Base-by-base conservation (phyloP, 2,888 invertebrate genomes). In the Toxonevra muliebris region DNA sequence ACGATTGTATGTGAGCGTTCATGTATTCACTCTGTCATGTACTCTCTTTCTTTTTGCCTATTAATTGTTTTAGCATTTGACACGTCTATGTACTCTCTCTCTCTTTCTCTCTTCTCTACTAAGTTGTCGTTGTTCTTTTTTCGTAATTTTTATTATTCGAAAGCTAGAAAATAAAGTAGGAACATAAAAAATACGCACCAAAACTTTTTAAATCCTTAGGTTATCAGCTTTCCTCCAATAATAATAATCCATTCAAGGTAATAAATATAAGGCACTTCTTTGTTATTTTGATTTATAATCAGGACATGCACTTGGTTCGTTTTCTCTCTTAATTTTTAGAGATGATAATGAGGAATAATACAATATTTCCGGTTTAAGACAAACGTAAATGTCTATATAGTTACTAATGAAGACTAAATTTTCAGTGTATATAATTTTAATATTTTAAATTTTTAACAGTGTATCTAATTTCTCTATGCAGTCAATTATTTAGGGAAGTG, bases 121-220 rank as follows among this genome's bases (percentile, higher is more conserved):
- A n/a, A n/a, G n/a, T n/a, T n/a, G n/a, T n/a, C n/a, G n/a, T n/a
- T n/a, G n/a, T n/a, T n/a, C n/a, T n/a, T n/a, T n/a, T n/a, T n/a
- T n/a, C n/a, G n/a, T n/a, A n/a, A n/a, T n/a, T n/a, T n/a, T n/a
- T n/a, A n/a, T n/a, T n/a, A n/a, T n/a, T n/a, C n/a, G n/a, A n/a
- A n/a, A n/a, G n/a, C n/a, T n/a, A 30, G 30, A 30, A 30, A 4
- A 30, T 4, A 30, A 4, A 30, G 3, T 30, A 30, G 3, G 7
- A 30, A 30, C 30, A 30, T 30, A 30, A 7, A 30, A 30, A 30
- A 61, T 69, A 81, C 81, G 71, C 76, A 81, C 81, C 82, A 75
- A 79, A 77, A 76, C 75, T 78, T 76, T 74, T 78, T 74, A 76
- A 81, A 81, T 81, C 81, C 81, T 79, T 76, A 70, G 66, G 67